These are phyloP conservation scores for Pemphredon lugubris DNA, from an alignment of 2,888 invertebrate genomes.

Conservation along the genomic window DNA sequence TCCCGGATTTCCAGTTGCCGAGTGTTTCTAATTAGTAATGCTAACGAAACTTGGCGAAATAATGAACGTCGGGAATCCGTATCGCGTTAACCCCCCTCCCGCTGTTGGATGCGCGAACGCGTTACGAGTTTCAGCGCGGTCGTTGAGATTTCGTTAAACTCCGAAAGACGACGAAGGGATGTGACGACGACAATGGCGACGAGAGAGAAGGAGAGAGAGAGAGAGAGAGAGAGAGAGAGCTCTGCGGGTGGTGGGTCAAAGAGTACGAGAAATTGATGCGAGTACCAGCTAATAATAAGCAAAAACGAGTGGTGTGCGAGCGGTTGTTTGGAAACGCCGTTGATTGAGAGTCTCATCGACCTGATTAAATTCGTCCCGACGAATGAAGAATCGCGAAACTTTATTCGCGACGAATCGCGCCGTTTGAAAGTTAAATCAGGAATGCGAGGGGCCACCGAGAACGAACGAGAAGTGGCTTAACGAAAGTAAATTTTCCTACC, in stretches of 20 bases:
- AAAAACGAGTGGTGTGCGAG: conserved; percentile 41
- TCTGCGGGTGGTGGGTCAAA: conserved; percentile 26
- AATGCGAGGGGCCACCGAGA: no score
- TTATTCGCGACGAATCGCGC: conserved; percentile 41
- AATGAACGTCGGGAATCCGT: conserved; percentile 67
- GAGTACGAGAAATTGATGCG: conserved; percentile 50
- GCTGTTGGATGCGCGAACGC: conserved; percentile 49
- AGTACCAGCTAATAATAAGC: conserved; percentile 24
- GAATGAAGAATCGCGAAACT: conserved; percentile 53
- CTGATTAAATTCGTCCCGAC: conserved; percentile 35
- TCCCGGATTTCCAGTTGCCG: conserved; percentile 53
- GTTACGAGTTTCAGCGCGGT: conserved; percentile 22
- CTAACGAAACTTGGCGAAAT: conserved; percentile 69
- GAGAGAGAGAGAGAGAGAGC: not conserved
- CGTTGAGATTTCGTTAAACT: conserved; percentile 1
- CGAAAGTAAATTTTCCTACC: no score
- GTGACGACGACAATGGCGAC: not conserved
- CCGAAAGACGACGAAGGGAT: not conserved
- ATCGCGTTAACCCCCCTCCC: conserved; percentile 66
- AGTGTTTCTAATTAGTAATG: conserved; percentile 67
- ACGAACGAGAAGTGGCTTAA: no score
- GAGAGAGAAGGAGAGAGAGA: not conserved
- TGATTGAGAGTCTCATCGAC: conserved; percentile 50
- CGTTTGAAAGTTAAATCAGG: conserved; percentile 54
- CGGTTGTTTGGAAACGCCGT: conserved; percentile 40